phyloP scores from a whole-genome alignment of 2,113 vertebrate genomes.

The Scomber scombrus region DNA sequence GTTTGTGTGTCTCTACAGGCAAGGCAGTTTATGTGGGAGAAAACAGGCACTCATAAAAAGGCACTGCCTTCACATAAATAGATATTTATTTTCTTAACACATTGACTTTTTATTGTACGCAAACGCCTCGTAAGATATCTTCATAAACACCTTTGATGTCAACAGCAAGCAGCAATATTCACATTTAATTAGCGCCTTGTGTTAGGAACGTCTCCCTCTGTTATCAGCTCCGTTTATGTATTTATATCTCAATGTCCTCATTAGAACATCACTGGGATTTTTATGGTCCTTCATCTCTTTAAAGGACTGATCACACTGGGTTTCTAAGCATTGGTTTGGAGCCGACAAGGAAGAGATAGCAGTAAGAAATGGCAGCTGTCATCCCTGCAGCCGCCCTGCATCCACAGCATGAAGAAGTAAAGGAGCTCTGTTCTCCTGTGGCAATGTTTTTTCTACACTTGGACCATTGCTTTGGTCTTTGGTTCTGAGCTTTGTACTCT shows the following conservation, averaged over 20 bases:
- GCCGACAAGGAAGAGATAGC: constrained; percentile 24
- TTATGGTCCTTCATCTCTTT: constrained; percentile 39
- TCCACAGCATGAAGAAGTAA: constrained; percentile 49
- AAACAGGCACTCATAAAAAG: constrained; percentile 63
- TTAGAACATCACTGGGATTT: constrained; percentile 53
- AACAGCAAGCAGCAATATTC: constrained; percentile 45
- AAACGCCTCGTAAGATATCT: constrained; percentile 55
- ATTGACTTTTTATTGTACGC: constrained; percentile 60
- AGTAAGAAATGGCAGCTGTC: constrained; percentile 42
- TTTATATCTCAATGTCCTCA: constrained; percentile 65
- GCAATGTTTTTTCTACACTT: constrained; percentile 46
- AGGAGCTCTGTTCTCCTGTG: constrained; percentile 59
- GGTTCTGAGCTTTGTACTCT: constrained; percentile 49
- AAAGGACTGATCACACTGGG: constrained; percentile 6
- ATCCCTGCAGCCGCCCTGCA: constrained; percentile 36
- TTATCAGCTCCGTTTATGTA: constrained; percentile 59
- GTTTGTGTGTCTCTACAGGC: constrained; percentile 60
- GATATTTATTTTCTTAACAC: constrained; percentile 61
- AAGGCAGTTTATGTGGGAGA: constrained; percentile 46
- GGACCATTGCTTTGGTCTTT: constrained; percentile 46
- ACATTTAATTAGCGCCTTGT: constrained; percentile 66
- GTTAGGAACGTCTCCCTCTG: constrained; percentile 39
- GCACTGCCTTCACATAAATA: constrained; percentile 43
- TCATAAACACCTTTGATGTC: constrained; percentile 61
- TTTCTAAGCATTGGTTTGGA: constrained; percentile 19